These are phyloP conservation scores for Drosophila melanosoma DNA, from an alignment of 2,888 invertebrate genomes.

Conservation along the genomic window DNA sequence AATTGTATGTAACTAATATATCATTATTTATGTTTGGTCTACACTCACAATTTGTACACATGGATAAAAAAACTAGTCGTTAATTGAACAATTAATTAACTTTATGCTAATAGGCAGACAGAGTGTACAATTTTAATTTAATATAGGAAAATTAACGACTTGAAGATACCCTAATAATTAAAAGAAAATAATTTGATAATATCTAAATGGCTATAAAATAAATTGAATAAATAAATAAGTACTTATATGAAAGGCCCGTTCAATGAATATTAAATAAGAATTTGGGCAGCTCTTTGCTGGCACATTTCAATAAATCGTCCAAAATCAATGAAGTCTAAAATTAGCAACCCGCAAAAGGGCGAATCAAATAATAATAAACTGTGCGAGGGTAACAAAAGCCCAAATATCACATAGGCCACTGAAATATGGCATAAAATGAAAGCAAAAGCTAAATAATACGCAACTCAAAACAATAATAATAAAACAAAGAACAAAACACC, in stretches of 20 bases:
- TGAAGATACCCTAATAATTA: not conserved
- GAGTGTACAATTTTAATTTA: not conserved
- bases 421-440: conserved; percentile 63
- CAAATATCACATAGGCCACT: conserved; percentile 59
- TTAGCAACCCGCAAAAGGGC: conserved; percentile 56
- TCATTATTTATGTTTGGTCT: conserved; percentile 1
- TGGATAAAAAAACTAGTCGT: conserved; percentile 14
- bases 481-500: conserved; percentile 44
- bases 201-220: not conserved
- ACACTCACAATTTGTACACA: conserved; percentile 20
- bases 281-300: conserved; percentile 28
- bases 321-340: conserved; percentile 76
- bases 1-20: not conserved
- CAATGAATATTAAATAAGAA: conserved; percentile 4
- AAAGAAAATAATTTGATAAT: not conserved
- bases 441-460: conserved; percentile 69
- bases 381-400: conserved; percentile 63
- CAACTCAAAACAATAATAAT: conserved; percentile 71
- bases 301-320: conserved; percentile 66
- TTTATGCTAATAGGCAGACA: conserved; percentile 31
- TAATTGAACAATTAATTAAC: conserved; percentile 25
- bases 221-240: not conserved
- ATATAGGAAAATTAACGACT: not conserved
- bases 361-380: conserved; percentile 75
- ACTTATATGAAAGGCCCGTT: not conserved